Base-by-base conservation (phyloP, 2,797 vertebrate species). In the Steatocranus sp. region DNA sequence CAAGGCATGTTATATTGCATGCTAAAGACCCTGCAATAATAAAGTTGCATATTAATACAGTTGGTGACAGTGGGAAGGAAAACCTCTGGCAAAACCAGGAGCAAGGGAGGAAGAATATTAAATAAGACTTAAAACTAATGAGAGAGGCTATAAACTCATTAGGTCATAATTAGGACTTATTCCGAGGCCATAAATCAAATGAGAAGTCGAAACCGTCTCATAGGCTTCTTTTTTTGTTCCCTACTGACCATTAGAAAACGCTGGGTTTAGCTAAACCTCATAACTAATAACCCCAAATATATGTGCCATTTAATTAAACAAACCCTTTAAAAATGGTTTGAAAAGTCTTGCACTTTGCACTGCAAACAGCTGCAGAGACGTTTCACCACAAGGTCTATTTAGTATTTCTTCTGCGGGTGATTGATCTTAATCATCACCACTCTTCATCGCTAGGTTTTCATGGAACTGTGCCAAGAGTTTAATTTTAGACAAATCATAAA, bases 231-330 rank as follows among this genome's bases (percentile, higher is more conserved):
- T 61, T 18, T 25, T 68, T 11, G 23, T 25, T 46, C 41, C 23
- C 2, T 27, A 27, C 41, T 70, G 23, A 46, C 1, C 17, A 0
- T 48, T 46, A 1, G 1, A 30, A 73, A n/a, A 30, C 0, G 0
- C 25, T 48, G 41, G 41, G 23, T 43, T 70, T 25, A 27, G 1
- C 20, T 46, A 18, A 70, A 70, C 25, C 0, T 18, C 0, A 1
- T 27, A 18, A 70, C 41, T 30, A 70, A 70, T 70, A 27, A 70
- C 2, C 41, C 15, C 15, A 30, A 27, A 3, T 8, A 18, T 46
- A 11, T 43, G 5, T 36, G 17, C 0, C 1, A 2, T 70, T 48
- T 48, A 11, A 48, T 18, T 0, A 30, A 73, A 48, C 17, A 48
- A 8, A 30, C 10, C 10, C 10, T 48, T 48, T 73, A n/a, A n/a